Evolutionary conservation across 2,888 invertebrate genomes (phyloP).

Genomic region (Drosophila pullipes): DNA sequence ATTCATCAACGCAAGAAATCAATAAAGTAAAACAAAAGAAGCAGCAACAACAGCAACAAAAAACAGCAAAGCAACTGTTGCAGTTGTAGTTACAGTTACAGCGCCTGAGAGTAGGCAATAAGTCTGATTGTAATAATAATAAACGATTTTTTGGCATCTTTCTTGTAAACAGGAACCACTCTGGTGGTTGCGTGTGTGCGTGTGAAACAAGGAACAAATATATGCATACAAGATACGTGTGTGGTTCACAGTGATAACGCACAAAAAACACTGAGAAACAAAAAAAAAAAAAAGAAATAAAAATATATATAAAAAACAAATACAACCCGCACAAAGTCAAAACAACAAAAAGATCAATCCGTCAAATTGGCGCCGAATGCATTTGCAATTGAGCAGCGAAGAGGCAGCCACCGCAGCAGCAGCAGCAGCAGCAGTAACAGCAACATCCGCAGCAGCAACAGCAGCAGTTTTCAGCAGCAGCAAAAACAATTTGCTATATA

Average conservation of each 20-base stretch:
- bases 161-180: slow-evolving; percentile 1
- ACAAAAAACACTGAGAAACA: not conserved
- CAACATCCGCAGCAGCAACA: slow-evolving; percentile 11
- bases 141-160: not conserved
- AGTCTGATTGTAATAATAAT: not conserved
- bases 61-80: slow-evolving; percentile 5
- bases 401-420: slow-evolving; percentile 20
- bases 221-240: not conserved
- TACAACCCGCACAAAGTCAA: slow-evolving; percentile 40
- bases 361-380: slow-evolving; percentile 85
- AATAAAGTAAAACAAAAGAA: slow-evolving; percentile 6
- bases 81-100: slow-evolving; percentile 7
- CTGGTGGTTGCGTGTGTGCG: slow-evolving; percentile 19
- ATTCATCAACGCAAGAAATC: slow-evolving; percentile 4
- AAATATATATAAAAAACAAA: not conserved
- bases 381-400: slow-evolving; percentile 79
- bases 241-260: slow-evolving; percentile 32
- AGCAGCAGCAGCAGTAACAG: slow-evolving; percentile 3
- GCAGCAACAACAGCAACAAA: slow-evolving; percentile 1
- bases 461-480: slow-evolving; percentile 4
- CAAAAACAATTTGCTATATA: slow-evolving; percentile 17
- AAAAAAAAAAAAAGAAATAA: not conserved
- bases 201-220: slow-evolving; percentile 14
- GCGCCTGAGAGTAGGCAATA: slow-evolving; percentile 26
- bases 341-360: slow-evolving; percentile 23